phyloP scores from a whole-genome alignment of 2,888 invertebrate genomes.

The Dryobota labecula region DNA sequence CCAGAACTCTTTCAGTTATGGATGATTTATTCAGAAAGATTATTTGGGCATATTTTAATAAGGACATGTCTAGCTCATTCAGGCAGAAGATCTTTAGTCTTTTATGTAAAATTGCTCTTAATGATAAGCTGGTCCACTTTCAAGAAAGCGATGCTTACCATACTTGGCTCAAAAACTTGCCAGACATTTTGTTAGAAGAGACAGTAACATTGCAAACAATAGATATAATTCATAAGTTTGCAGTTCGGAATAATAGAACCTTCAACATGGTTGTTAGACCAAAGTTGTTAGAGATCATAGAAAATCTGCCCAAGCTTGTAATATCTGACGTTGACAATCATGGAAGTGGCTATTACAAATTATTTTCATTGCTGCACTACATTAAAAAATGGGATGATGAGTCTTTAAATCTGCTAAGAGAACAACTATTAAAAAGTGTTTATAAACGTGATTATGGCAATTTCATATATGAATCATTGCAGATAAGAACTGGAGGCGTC shows the following conservation, averaged over 20 bases:
- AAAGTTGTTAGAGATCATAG: slow-evolving; percentile 84
- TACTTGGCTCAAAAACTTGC: slow-evolving; percentile 89
- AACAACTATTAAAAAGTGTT: slow-evolving; percentile 78
- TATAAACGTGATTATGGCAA: slow-evolving; percentile 81
- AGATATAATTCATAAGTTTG: slow-evolving; percentile 90
- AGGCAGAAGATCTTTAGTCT: slow-evolving; percentile 84
- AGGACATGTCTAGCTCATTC: slow-evolving; percentile 72
- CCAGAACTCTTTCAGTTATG: slow-evolving; percentile 77
- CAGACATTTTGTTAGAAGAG: slow-evolving; percentile 89
- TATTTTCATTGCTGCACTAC: slow-evolving; percentile 90
- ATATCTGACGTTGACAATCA: slow-evolving; percentile 82
- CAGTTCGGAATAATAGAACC: slow-evolving; percentile 87
- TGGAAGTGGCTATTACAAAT: slow-evolving; percentile 85
- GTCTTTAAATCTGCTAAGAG: slow-evolving; percentile 83
- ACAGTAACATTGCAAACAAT: slow-evolving; percentile 88
- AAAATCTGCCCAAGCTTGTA: slow-evolving; percentile 81
- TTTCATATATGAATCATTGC: slow-evolving; percentile 84
- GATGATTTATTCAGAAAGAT: slow-evolving; percentile 82
- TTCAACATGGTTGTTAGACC: slow-evolving; percentile 88
- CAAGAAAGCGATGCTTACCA: slow-evolving; percentile 83
- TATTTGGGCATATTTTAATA: slow-evolving; percentile 81
- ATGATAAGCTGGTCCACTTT: slow-evolving; percentile 82
- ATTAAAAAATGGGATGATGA: slow-evolving; percentile 84
- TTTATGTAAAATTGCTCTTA: slow-evolving; percentile 85
- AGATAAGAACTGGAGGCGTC: slow-evolving; percentile 76